Evolutionary conservation across 2,113 vertebrate genomes (phyloP), one percentile per base, ranked within the genome.

Genomic region (Numida meleagris): DNA sequence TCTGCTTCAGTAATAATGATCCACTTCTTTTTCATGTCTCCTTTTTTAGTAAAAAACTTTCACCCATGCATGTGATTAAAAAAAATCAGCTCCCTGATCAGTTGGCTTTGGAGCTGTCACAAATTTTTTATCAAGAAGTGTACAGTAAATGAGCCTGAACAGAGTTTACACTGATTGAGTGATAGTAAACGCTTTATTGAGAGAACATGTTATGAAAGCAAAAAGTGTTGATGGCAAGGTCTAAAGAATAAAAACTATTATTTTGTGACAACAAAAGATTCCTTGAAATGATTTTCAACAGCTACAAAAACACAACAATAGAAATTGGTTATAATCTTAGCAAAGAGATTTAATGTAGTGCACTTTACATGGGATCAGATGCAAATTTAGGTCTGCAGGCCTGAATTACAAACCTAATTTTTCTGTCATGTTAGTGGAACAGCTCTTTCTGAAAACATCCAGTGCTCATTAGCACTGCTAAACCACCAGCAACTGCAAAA

Each of bases 1-100:
- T 88, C 61, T 57, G 46, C 55, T 91, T 81, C 65, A 91, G 46
- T 78, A 95, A 91, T 88, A 81, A 96, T 7, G 27, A 84, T 82
- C 85, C 75, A 74, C 45, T 77, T 67, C 71, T 74, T 89, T 91
- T 86, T 94, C 76, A 63, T 77, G 27, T 46, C 75, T 88, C 46
- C 63, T 50, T 94, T 65, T 88, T 95, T 33, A 84, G 57, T 43
- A 90, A 90, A 91, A 90, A 62, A 83, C 31, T 94, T 93, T 91
- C 65, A 81, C 48, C 48, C 11, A 10, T 74, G 82, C 82, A 86
- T 88, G 45, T 75, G 55, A 93, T 94, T 93, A 88, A 92, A 86
- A 86, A 29, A 90, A 84, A 77, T 68, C 62, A 81, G 53, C 24
- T 84, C 75, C 18, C 76, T 84, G 61, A 83, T 91, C 72, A 86